A percentile compares a stretch with the other conserved stretches of the same genome.
phyloP scores from a whole-genome alignment of 64 coral and sea anemone genomes.

The Pachyseris speciosa region DNA sequence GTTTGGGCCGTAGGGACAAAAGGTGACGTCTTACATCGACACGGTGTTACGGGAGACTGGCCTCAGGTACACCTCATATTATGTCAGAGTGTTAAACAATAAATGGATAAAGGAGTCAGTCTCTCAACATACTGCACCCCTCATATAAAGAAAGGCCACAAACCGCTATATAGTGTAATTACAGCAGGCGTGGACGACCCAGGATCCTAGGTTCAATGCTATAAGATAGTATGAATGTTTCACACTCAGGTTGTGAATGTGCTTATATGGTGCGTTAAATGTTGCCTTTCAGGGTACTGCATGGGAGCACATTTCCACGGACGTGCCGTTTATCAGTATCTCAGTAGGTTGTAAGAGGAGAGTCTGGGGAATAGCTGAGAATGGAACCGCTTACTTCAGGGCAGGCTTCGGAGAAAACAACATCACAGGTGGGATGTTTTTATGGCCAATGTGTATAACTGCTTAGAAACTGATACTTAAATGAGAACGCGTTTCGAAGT shows the following conservation, averaged over 20 bases:
- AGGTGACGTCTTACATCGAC: constrained; percentile 90
- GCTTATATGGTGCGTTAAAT: neutral
- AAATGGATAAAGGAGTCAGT: no score
- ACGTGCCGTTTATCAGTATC: constrained; percentile 87
- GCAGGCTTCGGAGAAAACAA: constrained; percentile 81
- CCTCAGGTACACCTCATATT: constrained; percentile 72
- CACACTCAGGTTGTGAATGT: no score
- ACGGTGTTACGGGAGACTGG: constrained; percentile 76
- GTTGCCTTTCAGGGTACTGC: constrained; percentile 64
- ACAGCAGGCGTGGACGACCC: no score
- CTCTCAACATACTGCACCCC: no score
- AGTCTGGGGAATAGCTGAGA: constrained; percentile 87
- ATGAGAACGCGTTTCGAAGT: no score
- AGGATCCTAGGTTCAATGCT: no score
- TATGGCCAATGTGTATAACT: no score
- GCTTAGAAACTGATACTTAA: no score
- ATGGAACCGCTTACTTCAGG: constrained; percentile 92
- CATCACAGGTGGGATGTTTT: constrained; percentile 62
- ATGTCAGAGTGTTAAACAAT: no score
- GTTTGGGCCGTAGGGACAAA: constrained; percentile 86
- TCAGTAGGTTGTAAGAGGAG: constrained; percentile 78
- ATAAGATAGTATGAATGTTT: no score
- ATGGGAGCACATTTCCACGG: constrained; percentile 90
- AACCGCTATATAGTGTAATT: no score
- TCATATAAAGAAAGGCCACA: no score